phyloP scores from a whole-genome alignment of 1,140 invertebrate genomes.

The Platyscapa corneri region DNA sequence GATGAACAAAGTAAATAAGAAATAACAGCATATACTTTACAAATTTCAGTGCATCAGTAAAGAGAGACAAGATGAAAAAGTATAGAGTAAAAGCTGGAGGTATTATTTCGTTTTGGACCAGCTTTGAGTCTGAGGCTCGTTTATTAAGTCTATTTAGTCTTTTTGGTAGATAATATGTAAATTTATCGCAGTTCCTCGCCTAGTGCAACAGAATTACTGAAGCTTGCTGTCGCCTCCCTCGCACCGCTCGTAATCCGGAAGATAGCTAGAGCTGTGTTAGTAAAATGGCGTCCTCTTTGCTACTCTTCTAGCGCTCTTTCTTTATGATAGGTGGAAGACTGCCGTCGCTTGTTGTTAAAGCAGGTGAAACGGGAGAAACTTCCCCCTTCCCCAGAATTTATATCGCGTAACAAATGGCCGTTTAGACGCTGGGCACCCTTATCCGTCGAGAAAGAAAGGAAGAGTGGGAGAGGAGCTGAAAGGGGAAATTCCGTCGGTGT shows the following conservation, averaged over 20 bases:
- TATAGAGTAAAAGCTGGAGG: background rate
- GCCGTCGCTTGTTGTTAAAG: constrained; percentile 1
- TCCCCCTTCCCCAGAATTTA: constrained; percentile 23
- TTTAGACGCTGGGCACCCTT: constrained; percentile 35
- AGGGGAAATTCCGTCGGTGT: background rate
- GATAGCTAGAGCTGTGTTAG: background rate
- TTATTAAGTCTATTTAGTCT: too few species aligned
- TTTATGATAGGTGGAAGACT: background rate
- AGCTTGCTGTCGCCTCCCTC: background rate
- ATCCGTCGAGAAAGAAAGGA: background rate
- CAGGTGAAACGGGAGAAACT: constrained; percentile 34
- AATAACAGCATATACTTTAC: background rate
- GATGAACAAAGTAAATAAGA: background rate
- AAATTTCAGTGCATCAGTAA: background rate
- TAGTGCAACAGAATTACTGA: constrained; percentile 27
- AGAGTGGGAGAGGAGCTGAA: background rate
- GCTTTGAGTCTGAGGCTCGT: background rate
- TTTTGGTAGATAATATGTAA: constrained; percentile 39
- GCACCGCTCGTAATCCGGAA: background rate
- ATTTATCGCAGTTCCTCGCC: constrained; percentile 24
- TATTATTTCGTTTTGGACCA: background rate
- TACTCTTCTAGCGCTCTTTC: background rate
- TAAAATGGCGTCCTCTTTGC: background rate
- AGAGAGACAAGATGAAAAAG: too few species aligned
- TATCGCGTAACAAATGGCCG: constrained; percentile 44